These are phyloP conservation scores for Neotoma lepida DNA, from an alignment of 2,113 vertebrate species.

Conservation along the genomic window DNA sequence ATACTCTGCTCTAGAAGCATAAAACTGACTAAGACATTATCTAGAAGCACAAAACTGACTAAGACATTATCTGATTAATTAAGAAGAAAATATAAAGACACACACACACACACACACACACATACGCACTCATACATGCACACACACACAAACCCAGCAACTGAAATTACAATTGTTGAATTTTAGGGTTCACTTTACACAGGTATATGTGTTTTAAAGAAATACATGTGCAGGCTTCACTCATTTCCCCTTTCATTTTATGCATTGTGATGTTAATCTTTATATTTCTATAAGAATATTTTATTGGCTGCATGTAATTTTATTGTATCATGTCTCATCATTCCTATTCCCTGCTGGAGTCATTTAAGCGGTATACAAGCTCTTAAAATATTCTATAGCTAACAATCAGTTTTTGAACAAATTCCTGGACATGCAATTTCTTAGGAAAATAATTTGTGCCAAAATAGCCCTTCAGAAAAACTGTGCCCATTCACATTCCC, in stretches of 20 bases:
- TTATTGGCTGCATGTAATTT: conserved; percentile 8
- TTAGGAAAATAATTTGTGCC: not conserved
- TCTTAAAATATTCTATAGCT: not conserved
- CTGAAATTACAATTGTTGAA: not conserved
- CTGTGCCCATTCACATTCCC: not conserved
- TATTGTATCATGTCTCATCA: not conserved
- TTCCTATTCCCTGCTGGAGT: not conserved
- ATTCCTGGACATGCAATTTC: not conserved
- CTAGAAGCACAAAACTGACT: not conserved
- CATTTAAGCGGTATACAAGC: not conserved
- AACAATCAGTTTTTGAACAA: not conserved
- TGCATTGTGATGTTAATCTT: not conserved
- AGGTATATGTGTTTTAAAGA: not conserved
- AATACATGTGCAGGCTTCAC: not conserved
- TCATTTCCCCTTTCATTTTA: not conserved
- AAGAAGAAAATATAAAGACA: not conserved
- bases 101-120: not conserved
- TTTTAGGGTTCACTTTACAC: not conserved
- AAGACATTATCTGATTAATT: not conserved
- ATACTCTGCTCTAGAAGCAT: not conserved
- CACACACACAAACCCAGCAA: not conserved
- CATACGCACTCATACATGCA: not conserved
- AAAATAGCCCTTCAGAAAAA: not conserved
- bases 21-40: not conserved
- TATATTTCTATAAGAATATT: conserved; percentile 20